Base-by-base conservation (phyloP, 2,888 invertebrate species). In the Drosophila recens region DNA sequence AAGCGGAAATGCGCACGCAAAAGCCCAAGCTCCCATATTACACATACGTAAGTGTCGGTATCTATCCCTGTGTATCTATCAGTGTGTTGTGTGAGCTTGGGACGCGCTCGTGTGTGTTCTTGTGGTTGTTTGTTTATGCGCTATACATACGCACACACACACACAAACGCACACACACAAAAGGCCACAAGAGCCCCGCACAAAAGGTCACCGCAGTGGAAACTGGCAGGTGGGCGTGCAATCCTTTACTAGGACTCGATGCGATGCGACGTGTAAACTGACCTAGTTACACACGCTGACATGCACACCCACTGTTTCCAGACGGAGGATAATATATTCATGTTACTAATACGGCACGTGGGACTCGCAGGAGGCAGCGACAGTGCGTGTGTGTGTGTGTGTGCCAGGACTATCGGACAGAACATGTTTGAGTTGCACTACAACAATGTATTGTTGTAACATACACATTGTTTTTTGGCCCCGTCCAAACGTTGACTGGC, bases 261-360 rank as follows among this genome's bases (percentile, higher is more conserved):
- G 15, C 48, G 62, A 46, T 34, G 33, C 58, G 52, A 63, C 76
- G 73, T 78, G 89, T 81, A 76, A 86, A 80, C 80, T 90, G 90
- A 90, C 89, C 89, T 78, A 90, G 82, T 79, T 90, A 80, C 56
- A 63, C 45, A 54, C 33, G 27, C 53, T 48, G 27, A 15, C 10
- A 36, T 43, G 51, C 27, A 27, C 51, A 59, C 13, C 64, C 27
- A 63, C 15, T 51, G 13, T 34, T 23, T 70, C 51, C 56, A 61
- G 64, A 46, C 79, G 46, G 54, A 30, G 79, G 45, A 75, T 79
- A 74, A 79, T 74, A 79, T 62, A 43, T 75, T 70, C 72, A 86
- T 81, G 72, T 72, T 76, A 83, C 87, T 87, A 83, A 88, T 85
- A 87, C 79, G 81, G 76, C 89, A 80, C 84, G 74, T 86, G 87